Evolutionary conservation across 2,113 vertebrate genomes (phyloP).

Genomic region (Electrona antarctica): DNA sequence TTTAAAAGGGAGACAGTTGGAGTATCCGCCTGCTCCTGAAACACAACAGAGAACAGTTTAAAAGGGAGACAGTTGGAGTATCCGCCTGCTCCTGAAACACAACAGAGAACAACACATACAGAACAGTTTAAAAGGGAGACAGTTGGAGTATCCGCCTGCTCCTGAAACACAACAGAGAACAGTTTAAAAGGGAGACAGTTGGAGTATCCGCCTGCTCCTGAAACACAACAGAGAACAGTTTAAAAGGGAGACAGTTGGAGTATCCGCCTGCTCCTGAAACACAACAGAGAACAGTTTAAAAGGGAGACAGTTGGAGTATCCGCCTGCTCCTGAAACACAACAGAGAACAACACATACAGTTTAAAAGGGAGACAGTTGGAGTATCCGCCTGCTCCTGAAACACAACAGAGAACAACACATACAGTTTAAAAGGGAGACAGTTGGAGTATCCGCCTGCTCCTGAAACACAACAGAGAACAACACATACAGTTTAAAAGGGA

Average conservation of each 20-base stretch:
- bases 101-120: conserved; percentile 18
- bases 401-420: conserved; percentile 16
- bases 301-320: conserved; percentile 80
- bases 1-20: conserved; percentile 78
- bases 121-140: conserved; percentile 66
- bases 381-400: conserved; percentile 84
- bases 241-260: conserved; percentile 76
- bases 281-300: conserved; percentile 18
- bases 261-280: conserved; percentile 84
- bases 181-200: conserved; percentile 76
- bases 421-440: conserved; percentile 70
- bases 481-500: conserved; percentile 60
- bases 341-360: conserved; percentile 10
- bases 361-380: conserved; percentile 76
- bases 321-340: conserved; percentile 80
- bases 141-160: conserved; percentile 81
- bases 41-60: conserved; percentile 14
- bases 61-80: conserved; percentile 76
- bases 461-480: conserved; percentile 54
- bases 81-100: conserved; percentile 83
- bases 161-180: conserved; percentile 71
- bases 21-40: conserved; percentile 84
- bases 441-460: conserved; percentile 83
- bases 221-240: conserved; percentile 12
- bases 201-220: conserved; percentile 85